Conservation (phyloP, 2,113 vertebrate genomes). For the Dinomys branickii region DNA sequence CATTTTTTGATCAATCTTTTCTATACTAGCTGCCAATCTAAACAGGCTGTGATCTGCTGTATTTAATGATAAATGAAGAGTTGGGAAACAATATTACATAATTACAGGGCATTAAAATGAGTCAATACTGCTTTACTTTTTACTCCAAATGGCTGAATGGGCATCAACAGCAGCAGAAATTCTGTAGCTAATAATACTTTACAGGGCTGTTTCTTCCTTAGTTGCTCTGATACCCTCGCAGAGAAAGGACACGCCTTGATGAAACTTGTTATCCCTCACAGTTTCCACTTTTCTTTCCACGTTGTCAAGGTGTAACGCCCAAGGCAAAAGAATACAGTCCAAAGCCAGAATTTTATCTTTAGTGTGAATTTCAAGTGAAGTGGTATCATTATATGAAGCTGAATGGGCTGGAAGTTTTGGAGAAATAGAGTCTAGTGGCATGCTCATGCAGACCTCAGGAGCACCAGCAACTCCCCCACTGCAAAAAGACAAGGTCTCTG, state of each 20-base stretch:
- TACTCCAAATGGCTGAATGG: neutral
- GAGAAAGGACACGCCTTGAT: neutral
- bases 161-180: neutral
- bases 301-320: neutral
- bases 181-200: neutral
- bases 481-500: neutral
- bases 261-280: neutral
- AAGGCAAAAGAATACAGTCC: neutral
- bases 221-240: neutral
- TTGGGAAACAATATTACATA: neutral
- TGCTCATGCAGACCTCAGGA: neutral
- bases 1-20: neutral
- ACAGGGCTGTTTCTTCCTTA: neutral
- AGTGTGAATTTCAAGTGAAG: neutral
- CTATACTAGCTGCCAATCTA: conserved; percentile 24
- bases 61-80: conserved; percentile 5
- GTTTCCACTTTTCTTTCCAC: neutral
- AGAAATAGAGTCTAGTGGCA: neutral
- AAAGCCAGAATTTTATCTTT: neutral
- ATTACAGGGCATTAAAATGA: neutral
- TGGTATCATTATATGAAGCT: neutral
- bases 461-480: neutral
- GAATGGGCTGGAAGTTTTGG: neutral
- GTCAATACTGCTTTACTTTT: conserved; percentile 8
- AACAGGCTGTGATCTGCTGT: neutral